Percentiles rank a stretch among this genome's conserved stretches.
These are phyloP conservation scores for Apteryx mantelli DNA, from an alignment of 2,113 vertebrate genomes.

Conservation along the genomic window DNA sequence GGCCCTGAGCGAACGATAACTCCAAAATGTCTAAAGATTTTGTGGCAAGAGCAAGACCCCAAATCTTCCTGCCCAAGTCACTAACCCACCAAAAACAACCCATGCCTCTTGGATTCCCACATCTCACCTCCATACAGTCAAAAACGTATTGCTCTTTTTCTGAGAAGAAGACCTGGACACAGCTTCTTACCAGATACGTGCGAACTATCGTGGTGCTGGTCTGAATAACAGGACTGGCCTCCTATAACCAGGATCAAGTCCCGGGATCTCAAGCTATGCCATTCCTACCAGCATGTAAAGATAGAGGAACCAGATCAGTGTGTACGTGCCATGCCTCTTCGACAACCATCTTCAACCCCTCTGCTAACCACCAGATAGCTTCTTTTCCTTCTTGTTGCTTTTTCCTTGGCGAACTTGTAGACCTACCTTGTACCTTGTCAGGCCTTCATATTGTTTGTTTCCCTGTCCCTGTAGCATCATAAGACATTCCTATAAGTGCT, in stretches of 20 bases:
- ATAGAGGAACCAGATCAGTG: neutral
- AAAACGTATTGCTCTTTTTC: neutral
- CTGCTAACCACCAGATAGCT: neutral
- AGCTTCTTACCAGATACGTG: neutral
- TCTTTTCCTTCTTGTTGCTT: neutral
- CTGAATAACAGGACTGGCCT: neutral
- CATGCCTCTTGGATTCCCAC: neutral
- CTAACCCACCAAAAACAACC: neutral
- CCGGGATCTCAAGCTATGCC: neutral
- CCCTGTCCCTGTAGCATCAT: neutral
- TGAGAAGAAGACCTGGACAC: neutral
- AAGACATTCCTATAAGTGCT: neutral
- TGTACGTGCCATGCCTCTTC: neutral
- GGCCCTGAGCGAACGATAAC: neutral
- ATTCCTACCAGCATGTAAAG: neutral
- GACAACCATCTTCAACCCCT: neutral
- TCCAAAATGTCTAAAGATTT: neutral
- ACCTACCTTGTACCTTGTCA: neutral
- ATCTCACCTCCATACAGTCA: neutral
- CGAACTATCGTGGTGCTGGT: neutral
- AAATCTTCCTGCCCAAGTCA: neutral
- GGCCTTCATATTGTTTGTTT: neutral
- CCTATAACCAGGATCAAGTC: neutral
- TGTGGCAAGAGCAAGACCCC: neutral
- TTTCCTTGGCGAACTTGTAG: neutral